Evolutionary conservation across 1,140 invertebrate genomes (phyloP), one percentile per base, ranked within the genome.

Genomic region (Dinoponera quadriceps): DNA sequence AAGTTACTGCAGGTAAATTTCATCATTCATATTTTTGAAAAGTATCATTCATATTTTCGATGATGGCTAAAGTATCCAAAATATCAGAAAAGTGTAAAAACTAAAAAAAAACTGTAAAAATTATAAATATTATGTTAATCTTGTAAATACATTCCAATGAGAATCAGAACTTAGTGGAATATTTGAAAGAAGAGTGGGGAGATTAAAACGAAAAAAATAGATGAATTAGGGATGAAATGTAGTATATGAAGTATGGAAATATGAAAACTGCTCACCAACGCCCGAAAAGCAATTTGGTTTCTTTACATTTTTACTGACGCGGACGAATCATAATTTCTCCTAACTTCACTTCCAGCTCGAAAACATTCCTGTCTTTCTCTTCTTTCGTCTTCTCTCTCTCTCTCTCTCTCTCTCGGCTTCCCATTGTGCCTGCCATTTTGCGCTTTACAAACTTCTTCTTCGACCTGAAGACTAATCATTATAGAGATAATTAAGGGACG

Each of bases 321-420:
- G 59, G 59, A 84, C 82, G 87, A 87, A 91, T 92, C 91, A 91
- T 92, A 92, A 92, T 91, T 92, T 91, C 91, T 89, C 86, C 0
- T 3, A 44, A 44, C 11, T 83, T 85, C 85, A 63, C 54, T 71
- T 57, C 63, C 74, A 51, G 65, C 73, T 82, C 82, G 90, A 85
- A 89, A 88, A 82, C 80, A 75, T 83, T 65, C 81, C 84, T 2
- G 33, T 33, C 80, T 75, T 84, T 73, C 85, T 51, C 81, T 14
- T 74, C 82, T 78, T n/a, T n/a, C n/a, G n/a, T n/a, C n/a, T n/a
- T n/a, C n/a, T n/a, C n/a, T n/a, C n/a, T 33, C 80, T 75, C 84
- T 73, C 85, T 51, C 81, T 14, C 72, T 82, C 75, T 55, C 74
- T 86, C 86, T 85, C 84, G 83, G 73, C 78, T 68, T 88, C 85